Base-by-base conservation (phyloP, 2,797 vertebrate species). In the Spheniscus humboldti region DNA sequence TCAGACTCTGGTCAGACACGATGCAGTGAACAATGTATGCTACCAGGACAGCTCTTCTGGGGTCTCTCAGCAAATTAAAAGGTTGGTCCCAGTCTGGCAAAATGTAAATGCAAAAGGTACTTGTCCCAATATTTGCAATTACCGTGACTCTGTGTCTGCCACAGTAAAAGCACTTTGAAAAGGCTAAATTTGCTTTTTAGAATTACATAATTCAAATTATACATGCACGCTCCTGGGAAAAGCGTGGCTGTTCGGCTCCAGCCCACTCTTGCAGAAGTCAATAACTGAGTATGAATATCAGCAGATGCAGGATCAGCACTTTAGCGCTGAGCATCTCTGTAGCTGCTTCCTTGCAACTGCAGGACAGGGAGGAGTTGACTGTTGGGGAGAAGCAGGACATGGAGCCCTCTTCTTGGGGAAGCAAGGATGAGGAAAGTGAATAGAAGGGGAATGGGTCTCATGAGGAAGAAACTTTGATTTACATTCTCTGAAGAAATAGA, bases 221-320 rank as follows among this genome's bases (percentile, higher is more conserved):
- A 37, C 7, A 31, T 33, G 39, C 23, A 33, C 1, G 2, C 71
- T 56, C 55, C 22, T 33, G 50, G 74, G 86, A 84, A 31, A 60
- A 48, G 69, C 22, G 10, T 8, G 23, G 84, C 67, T 68, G 59
- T 25, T 31, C 1, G 1, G 72, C 85, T 88, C 68, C 63, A 79
- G 72, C 15, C 41, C 1, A 52, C 30, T 41, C 73, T 48, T 28
- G 31, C 73, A 63, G 64, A 17, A 92, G 69, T 48, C 69, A 11
- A 1, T 45, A 68, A 39, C 15, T 1, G 4, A 23, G 50, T 20
- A 33, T 10, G 72, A 76, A 18, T 1, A 7, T 22, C 2, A 27
- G 59, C 87, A 82, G 88, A 33, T 27, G 73, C 76, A 80, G 92
- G 56, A 64, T 30, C 86, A 71, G 82, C 68, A 27, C 62, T n/a